These are phyloP conservation scores for Chrysemys picta DNA, from an alignment of 2,113 vertebrate genomes.

Conservation along the genomic window DNA sequence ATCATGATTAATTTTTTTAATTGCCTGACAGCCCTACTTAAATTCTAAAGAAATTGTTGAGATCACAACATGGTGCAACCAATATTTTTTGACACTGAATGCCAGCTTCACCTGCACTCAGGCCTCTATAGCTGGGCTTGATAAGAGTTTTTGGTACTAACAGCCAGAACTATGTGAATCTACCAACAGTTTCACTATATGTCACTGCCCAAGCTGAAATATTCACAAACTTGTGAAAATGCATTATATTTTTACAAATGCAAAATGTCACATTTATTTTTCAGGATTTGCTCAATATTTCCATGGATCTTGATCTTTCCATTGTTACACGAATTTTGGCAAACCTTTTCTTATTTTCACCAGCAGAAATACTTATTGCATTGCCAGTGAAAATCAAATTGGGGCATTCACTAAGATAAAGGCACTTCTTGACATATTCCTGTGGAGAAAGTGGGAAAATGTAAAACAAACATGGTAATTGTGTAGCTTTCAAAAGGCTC, in stretches of 20 bases:
- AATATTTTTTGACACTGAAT: neutral
- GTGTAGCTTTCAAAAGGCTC: neutral
- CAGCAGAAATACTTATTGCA: constrained; percentile 44
- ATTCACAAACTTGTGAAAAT: neutral
- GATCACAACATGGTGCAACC: neutral
- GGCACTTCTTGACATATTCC: constrained; percentile 63
- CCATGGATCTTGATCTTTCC: neutral
- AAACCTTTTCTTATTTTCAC: constrained; percentile 10
- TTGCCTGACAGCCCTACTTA: neutral
- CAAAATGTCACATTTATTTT: constrained; percentile 2
- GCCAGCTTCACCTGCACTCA: neutral
- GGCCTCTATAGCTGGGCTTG: neutral
- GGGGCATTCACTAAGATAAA: constrained; percentile 32
- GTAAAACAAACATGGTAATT: neutral
- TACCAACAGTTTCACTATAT: neutral
- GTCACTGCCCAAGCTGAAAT: neutral
- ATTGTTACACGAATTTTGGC: constrained; percentile 8
- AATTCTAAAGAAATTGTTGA: neutral
- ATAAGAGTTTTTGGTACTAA: neutral
- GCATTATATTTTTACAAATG: neutral
- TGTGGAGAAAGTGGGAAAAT: neutral
- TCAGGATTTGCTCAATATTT: neutral
- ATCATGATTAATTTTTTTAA: too few relatives aligned
- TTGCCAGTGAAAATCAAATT: neutral
- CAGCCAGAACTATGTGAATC: neutral